phyloP scores from a whole-genome alignment of 1,140 invertebrate species.

The Agrilus planipennis region DNA sequence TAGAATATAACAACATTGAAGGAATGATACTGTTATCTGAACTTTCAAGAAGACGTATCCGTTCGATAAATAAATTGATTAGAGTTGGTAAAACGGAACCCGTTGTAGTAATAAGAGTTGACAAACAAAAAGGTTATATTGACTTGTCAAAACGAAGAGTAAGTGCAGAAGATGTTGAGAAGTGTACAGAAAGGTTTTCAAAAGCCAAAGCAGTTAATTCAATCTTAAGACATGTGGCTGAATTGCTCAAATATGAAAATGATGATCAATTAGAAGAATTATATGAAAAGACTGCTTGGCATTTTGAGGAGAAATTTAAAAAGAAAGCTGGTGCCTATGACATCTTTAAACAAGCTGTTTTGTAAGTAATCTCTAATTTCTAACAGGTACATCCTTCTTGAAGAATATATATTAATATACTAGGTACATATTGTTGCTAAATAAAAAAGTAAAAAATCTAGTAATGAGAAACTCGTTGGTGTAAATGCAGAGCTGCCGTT shows the following conservation, averaged over 20 bases:
- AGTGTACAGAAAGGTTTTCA: slow-evolving; percentile 96
- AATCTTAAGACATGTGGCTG: slow-evolving; percentile 92
- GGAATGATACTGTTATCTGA: slow-evolving; percentile 94
- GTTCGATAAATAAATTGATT: slow-evolving; percentile 99
- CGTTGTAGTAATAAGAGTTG: slow-evolving; percentile 97
- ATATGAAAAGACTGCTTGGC: slow-evolving; percentile 97
- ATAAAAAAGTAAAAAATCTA: not conserved
- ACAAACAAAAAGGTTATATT: slow-evolving; percentile 99
- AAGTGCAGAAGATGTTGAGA: slow-evolving; percentile 93
- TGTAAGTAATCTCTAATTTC: slow-evolving; percentile 49
- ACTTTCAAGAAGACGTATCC: slow-evolving; percentile 92
- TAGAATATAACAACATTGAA: slow-evolving; percentile 99
- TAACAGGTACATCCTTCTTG: not conserved
- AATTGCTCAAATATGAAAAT: slow-evolving; percentile 80
- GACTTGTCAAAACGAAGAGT: slow-evolving; percentile 98
- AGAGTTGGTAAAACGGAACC: slow-evolving; percentile 97
- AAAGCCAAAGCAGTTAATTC: slow-evolving; percentile 99
- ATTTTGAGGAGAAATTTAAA: slow-evolving; percentile 96
- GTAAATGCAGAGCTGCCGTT: not conserved
- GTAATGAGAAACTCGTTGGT: not conserved
- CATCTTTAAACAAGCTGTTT: slow-evolving; percentile 95
- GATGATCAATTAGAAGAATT: slow-evolving; percentile 91
- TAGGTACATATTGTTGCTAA: not conserved
- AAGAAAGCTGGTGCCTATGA: slow-evolving; percentile 90
- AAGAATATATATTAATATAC: not conserved